Base-by-base conservation (phyloP, 2,797 vertebrate genomes). In the Mareca penelope region DNA sequence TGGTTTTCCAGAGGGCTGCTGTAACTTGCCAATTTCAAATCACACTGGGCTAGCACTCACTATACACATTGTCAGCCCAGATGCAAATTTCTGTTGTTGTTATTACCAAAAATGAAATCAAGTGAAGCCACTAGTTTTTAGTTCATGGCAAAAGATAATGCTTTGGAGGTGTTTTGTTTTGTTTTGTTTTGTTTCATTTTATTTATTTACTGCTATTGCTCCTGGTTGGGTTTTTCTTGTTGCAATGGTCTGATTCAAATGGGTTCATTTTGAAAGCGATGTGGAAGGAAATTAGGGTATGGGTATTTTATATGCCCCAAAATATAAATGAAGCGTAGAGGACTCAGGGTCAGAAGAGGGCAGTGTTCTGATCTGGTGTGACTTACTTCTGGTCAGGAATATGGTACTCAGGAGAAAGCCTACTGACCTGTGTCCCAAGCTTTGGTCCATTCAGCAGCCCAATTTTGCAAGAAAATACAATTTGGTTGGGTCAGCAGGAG, bases 101-200 rank as follows among this genome's bases (percentile, higher is more conserved):
- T 92, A 91, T 94, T 91, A 96, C 95, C 95, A 96, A 96, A 95
- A 96, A 94, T 91, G 95, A 97, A 96, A 97, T 94, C 93, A 93
- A 96, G 93, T 87, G 96, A 95, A 91, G 88, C 90, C 96, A 53
- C 92, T 96, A 88, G 53, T 18, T 94, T 97, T 93, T 73, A 46
- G 68, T 93, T 94, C 76, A 76, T 31, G 56, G 87, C 76, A 84
- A 85, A 83, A 69, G 50, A 82, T 46, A 90, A 75, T 40, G 46
- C 33, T 24, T 87, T 63, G 71, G 35, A 50, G 18, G 13, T 3
- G 16, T 6, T 7, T 26, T 40, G 31, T 39, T 55, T 31, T 15
- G 19, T 35, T 68, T 24, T 35, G 17, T 37, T 24, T 26, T 48
- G 15, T 35, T 48, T n/a, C n/a, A 61, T 57, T 63, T 57, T 9